These are phyloP conservation scores for Dissostichus mawsoni DNA, from an alignment of 2,113 vertebrate species.

Conservation along the genomic window DNA sequence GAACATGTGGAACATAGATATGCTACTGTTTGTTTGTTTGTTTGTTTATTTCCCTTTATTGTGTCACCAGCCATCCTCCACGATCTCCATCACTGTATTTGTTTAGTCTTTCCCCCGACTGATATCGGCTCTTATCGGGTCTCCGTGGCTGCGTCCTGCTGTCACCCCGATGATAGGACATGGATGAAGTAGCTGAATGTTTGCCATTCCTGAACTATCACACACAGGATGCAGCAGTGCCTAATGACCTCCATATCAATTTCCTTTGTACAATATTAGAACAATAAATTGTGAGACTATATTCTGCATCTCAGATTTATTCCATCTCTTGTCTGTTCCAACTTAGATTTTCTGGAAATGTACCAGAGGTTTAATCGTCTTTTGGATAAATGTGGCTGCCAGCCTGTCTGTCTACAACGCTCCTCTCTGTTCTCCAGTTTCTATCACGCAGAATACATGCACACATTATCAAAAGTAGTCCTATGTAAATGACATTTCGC, in stretches of 20 bases:
- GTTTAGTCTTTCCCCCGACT: conserved; percentile 53
- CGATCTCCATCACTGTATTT: conserved; percentile 48
- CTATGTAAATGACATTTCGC: conserved; percentile 49
- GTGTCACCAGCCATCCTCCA: conserved; percentile 30
- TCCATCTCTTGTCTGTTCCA: conserved; percentile 35
- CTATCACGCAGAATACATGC: background rate
- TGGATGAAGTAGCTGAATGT: conserved; percentile 45
- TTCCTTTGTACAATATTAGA: conserved; percentile 28
- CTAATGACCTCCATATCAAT: conserved; percentile 51
- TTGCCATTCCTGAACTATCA: conserved; percentile 74
- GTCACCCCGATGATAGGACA: conserved; percentile 32
- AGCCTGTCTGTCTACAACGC: conserved; percentile 11
- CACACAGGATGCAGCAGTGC: conserved; percentile 44
- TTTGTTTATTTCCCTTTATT: conserved; percentile 1
- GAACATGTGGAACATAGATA: too few relatives aligned
- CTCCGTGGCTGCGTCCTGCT: conserved; percentile 43
- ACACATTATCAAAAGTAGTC: conserved; percentile 26
- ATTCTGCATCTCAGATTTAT: conserved; percentile 36
- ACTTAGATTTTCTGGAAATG: conserved; percentile 53
- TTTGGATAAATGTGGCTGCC: conserved; percentile 40
- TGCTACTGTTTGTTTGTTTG: too few relatives aligned
- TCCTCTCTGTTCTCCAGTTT: conserved; percentile 8
- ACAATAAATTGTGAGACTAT: conserved; percentile 31
- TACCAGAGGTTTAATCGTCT: conserved; percentile 41
- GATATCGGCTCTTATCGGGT: conserved; percentile 57